phyloP scores from a whole-genome alignment of 2,113 vertebrate genomes.

The Callorhinus ursinus region DNA sequence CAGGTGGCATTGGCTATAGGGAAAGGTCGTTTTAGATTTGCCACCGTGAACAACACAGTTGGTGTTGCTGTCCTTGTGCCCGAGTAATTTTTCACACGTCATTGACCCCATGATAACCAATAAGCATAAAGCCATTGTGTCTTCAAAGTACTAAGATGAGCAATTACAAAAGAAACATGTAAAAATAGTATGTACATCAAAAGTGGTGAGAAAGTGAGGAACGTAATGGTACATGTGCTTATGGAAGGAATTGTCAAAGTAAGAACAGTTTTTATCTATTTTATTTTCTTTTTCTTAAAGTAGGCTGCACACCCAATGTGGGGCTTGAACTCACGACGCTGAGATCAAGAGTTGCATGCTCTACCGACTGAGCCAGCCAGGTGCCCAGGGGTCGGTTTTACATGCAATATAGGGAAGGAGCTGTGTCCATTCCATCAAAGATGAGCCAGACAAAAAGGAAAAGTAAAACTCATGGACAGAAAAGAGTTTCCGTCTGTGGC shows the following conservation, averaged over 20 bases:
- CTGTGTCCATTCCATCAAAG: not conserved
- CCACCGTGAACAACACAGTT: not conserved
- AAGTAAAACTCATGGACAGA: not conserved
- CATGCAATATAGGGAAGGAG: not conserved
- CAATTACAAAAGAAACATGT: not conserved
- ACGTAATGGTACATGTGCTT: not conserved
- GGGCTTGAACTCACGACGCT: too few species aligned
- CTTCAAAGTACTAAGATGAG: not conserved
- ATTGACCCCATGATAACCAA: not conserved
- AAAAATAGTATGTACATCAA: not conserved
- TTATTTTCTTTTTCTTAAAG: too few species aligned
- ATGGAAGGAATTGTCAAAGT: not conserved
- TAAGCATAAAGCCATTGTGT: not conserved
- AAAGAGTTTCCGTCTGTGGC: not conserved
- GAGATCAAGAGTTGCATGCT: too few species aligned
- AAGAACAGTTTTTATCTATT: too few species aligned
- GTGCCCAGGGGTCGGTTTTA: too few species aligned
- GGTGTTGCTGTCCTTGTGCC: not conserved
- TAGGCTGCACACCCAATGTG: too few species aligned
- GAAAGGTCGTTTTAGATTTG: not conserved
- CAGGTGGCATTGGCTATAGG: not conserved
- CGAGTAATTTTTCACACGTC: not conserved
- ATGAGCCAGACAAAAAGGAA: not conserved
- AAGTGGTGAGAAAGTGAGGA: not conserved
- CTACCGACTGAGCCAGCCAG: too few species aligned